Conservation (phyloP, 2,888 invertebrate genomes). For the Liposcelis brunnea region DNA sequence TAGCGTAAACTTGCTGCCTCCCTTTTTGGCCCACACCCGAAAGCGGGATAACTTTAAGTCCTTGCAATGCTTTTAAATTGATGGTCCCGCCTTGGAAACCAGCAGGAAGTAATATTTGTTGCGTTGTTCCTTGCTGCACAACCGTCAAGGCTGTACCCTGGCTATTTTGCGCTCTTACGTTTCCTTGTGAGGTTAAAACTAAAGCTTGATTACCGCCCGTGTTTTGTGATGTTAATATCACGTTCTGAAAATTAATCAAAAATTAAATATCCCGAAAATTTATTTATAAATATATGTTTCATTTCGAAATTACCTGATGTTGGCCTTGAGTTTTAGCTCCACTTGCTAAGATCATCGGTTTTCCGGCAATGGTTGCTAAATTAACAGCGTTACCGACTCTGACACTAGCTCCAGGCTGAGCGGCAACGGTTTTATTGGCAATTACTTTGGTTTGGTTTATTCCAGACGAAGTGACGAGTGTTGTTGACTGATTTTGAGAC, state of each 20-base stretch:
- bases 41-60: conserved; percentile 41
- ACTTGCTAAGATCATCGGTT: conserved; percentile 36
- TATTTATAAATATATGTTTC: neutral
- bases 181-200: conserved; percentile 10
- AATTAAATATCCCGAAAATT: neutral
- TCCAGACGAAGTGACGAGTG: conserved; percentile 28
- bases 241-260: conserved; percentile 16
- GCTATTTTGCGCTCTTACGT: conserved; percentile 13
- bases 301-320: conserved; percentile 12
- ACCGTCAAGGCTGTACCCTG: conserved; percentile 18
- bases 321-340: conserved; percentile 19
- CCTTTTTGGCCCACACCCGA: neutral
- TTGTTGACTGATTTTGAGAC: conserved; percentile 5
- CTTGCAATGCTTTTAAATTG: conserved; percentile 42
- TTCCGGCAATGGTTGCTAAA: conserved; percentile 36
- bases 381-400: conserved; percentile 25
- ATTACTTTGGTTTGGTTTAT: conserved; percentile 27
- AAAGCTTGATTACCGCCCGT: conserved; percentile 16
- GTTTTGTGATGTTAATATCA: conserved; percentile 18
- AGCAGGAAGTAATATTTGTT: conserved; percentile 41
- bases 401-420: neutral
- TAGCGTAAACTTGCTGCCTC: neutral
- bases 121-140: conserved; percentile 22
- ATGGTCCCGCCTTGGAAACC: conserved; percentile 40
- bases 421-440: too few relatives aligned